Conservation (phyloP, 2,797 vertebrate genomes). For the Acrossocheilus wenchowensis region DNA sequence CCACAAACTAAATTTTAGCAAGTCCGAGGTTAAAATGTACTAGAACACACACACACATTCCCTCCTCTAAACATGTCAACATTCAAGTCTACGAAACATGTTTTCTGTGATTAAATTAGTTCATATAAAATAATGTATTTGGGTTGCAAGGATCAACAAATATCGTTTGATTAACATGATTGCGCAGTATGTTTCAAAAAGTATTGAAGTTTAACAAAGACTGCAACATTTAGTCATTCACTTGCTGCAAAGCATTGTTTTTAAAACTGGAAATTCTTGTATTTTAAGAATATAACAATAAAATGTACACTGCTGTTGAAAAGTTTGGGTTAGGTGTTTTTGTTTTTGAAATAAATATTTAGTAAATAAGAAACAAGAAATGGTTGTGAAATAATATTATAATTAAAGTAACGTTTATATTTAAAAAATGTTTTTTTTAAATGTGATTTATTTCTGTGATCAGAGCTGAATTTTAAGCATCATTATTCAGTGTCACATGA, state of each 20-base stretch:
- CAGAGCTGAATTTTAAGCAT: not conserved
- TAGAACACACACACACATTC: not conserved
- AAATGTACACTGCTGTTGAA: not conserved
- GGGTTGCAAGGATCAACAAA: not conserved
- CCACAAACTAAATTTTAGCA: not conserved
- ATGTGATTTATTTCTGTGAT: not conserved
- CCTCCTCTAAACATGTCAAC: conserved; percentile 1
- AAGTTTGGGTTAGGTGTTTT: not conserved
- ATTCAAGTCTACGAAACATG: not conserved
- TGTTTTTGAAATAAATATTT: not conserved
- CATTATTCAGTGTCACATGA: not conserved
- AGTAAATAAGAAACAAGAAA: not conserved
- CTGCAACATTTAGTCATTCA: not conserved
- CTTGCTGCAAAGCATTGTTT: not conserved
- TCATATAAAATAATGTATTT: not conserved
- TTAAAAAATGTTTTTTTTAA: too few species aligned
- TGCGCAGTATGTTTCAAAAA: not conserved
- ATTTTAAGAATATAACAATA: not conserved
- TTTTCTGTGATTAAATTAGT: not conserved
- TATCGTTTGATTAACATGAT: not conserved
- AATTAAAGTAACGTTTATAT: too few species aligned
- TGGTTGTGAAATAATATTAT: not conserved
- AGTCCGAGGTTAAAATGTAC: not conserved
- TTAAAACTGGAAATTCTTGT: not conserved
- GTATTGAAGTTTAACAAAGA: not conserved